Percentiles rank a stretch among this genome's conserved stretches.
Evolutionary conservation across 2,888 invertebrate species (phyloP).

Genomic region (Parnassius smintheus): DNA sequence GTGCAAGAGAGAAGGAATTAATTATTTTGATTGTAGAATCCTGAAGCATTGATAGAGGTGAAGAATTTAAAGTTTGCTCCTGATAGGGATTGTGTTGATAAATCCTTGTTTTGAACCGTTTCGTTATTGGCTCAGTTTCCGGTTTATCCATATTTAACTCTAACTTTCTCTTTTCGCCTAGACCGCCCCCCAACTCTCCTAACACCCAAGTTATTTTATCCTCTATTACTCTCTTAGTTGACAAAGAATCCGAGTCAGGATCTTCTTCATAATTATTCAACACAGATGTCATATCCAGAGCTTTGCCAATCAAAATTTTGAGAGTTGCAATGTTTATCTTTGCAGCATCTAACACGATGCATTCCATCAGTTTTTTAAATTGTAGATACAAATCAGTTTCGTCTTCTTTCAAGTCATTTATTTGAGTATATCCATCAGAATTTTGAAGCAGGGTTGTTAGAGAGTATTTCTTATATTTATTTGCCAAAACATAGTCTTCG

Average conservation of each 20-base stretch:
- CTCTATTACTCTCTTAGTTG: slow-evolving; percentile 36
- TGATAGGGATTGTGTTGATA: slow-evolving; percentile 5
- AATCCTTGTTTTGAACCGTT: slow-evolving; percentile 23
- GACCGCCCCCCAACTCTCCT: slow-evolving; percentile 27
- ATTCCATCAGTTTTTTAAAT: slow-evolving; percentile 51
- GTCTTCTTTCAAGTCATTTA: slow-evolving; percentile 25
- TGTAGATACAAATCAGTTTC: slow-evolving; percentile 45
- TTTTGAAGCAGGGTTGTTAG: slow-evolving; percentile 41
- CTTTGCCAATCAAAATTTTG: slow-evolving; percentile 46
- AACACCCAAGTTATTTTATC: slow-evolving; percentile 42
- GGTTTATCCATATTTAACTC: slow-evolving; percentile 12
- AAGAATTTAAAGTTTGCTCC: neutral
- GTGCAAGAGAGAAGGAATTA: slow-evolving; percentile 35
- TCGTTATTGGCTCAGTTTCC: slow-evolving; percentile 13
- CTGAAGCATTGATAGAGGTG: neutral
- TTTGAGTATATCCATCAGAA: slow-evolving; percentile 28
- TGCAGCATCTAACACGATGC: slow-evolving; percentile 44
- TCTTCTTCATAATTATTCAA: slow-evolving; percentile 44
- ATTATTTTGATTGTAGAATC: slow-evolving; percentile 31
- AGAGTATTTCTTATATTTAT: slow-evolving; percentile 43
- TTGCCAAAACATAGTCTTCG: slow-evolving; percentile 34
- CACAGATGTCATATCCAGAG: slow-evolving; percentile 51
- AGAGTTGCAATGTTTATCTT: slow-evolving; percentile 43
- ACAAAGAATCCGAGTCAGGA: slow-evolving; percentile 6
- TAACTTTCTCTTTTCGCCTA: slow-evolving; percentile 4